Percentiles rank a stretch among this genome's conserved stretches.
Conservation (phyloP, 2,888 invertebrate species). For the Sisyra nigra region DNA sequence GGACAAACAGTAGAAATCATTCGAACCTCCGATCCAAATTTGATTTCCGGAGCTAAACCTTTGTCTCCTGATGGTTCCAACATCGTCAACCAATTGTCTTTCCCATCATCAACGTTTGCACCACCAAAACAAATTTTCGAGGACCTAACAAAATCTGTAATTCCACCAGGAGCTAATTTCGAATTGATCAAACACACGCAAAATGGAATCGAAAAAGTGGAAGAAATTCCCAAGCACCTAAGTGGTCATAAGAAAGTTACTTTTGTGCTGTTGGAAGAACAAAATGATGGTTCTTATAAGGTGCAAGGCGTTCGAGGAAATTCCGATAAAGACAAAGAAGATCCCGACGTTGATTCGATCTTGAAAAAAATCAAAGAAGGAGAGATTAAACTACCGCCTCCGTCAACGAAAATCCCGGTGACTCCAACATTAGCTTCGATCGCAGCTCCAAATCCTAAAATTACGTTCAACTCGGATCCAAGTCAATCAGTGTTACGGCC, state of each 20-base stretch:
- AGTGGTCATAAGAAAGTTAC: slow-evolving; percentile 66
- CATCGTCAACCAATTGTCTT: slow-evolving; percentile 20
- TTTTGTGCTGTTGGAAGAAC: slow-evolving; percentile 73
- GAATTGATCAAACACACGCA: slow-evolving; percentile 64
- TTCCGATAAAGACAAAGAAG: slow-evolving; percentile 45
- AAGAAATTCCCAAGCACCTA: slow-evolving; percentile 39
- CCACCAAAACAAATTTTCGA: slow-evolving; percentile 55
- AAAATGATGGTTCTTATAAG: slow-evolving; percentile 70
- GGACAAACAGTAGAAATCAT: slow-evolving; percentile 62
- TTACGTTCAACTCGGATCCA: slow-evolving; percentile 10
- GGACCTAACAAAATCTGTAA: slow-evolving; percentile 61
- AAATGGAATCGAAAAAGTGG: slow-evolving; percentile 54
- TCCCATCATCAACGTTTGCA: slow-evolving; percentile 32
- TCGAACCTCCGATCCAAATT: slow-evolving; percentile 51
- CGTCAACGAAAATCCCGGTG: slow-evolving; percentile 15
- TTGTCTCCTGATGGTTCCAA: slow-evolving; percentile 14
- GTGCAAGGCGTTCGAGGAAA: slow-evolving; percentile 74
- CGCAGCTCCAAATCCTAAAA: slow-evolving; percentile 13
- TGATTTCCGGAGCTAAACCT: slow-evolving; percentile 25
- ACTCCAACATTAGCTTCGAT: slow-evolving; percentile 9
- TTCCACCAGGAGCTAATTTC: slow-evolving; percentile 65
- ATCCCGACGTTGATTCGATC: slow-evolving; percentile 63
- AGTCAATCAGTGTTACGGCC: slow-evolving; percentile 13
- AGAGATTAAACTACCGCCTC: slow-evolving; percentile 62
- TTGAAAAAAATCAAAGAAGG: slow-evolving; percentile 66